These are phyloP conservation scores for Distichodus sexfasciatus DNA, from an alignment of 2,797 vertebrate species.

Conservation along the genomic window DNA sequence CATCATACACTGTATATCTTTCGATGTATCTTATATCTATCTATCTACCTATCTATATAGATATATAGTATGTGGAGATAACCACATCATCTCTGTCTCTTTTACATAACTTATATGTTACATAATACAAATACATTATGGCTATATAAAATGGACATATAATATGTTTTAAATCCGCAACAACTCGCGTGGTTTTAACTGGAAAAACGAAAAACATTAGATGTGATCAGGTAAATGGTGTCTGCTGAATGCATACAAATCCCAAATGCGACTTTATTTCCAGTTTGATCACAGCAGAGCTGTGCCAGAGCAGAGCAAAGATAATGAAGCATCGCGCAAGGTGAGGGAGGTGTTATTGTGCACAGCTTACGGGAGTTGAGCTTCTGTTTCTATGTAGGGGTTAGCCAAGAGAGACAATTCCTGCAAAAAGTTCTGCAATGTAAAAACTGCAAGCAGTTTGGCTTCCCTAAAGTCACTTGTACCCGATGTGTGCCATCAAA, in stretches of 20 bases:
- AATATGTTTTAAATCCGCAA: too few relatives aligned
- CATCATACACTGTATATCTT: too few relatives aligned
- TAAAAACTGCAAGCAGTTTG: not conserved
- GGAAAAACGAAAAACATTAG: not conserved
- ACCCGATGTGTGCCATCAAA: not conserved
- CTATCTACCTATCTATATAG: too few relatives aligned
- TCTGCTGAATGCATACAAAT: conserved; percentile 10
- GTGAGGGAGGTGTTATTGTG: conserved; percentile 14
- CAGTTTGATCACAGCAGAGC: not conserved
- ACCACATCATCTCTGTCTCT: too few relatives aligned
- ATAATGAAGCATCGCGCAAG: conserved; percentile 16
- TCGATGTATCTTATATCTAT: too few relatives aligned
- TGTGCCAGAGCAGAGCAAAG: not conserved
- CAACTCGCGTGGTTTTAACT: not conserved
- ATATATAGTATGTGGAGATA: too few relatives aligned
- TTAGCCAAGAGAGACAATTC: not conserved
- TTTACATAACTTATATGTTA: too few relatives aligned
- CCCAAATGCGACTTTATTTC: not conserved
- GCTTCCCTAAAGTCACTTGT: not conserved
- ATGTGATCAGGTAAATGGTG: conserved; percentile 32
- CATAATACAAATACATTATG: too few relatives aligned
- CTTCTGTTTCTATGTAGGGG: not conserved
- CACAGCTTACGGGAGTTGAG: not conserved
- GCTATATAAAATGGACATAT: too few relatives aligned
- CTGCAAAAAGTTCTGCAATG: not conserved